Base-by-base conservation (phyloP, 2,113 vertebrate genomes). In the Prunella fulvescens region DNA sequence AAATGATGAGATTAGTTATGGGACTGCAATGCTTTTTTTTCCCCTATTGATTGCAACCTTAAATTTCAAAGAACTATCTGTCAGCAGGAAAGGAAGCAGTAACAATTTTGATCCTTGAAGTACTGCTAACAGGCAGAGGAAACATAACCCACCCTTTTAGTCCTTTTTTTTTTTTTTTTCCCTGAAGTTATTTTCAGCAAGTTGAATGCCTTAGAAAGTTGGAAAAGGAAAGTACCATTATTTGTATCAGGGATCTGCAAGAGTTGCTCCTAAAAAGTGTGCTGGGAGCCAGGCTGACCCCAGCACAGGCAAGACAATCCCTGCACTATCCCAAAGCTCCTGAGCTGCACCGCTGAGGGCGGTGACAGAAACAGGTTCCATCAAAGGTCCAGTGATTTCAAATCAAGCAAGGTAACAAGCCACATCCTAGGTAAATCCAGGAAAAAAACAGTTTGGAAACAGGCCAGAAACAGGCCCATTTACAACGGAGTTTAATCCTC, bases 401-500 rank as follows among this genome's bases (percentile, higher is more conserved):
- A 3, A 8, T 40, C 10, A 88, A 78, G 22, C 11, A 62, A 86
- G 10, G 12, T 69, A 53, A 33, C 4, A 69, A 84, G 11, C 18
- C 19, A 54, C 6, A 5, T 23, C 22, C 24, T 47, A 12, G 12
- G 3, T 56, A 56, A 82, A 4, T 24, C 35, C 35, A 65, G 37
- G 23, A 89, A 86, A 74, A 69, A 3, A 58, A 12, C 17, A 35
- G 19, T 56, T 73, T 70, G 39, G 26, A 73, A 66, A 51, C 12
- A 69, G 29, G 25, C 4, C 14, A 17, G 31, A 53, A 24, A 17
- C 19, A 77, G 29, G 15, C 19, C 28, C 10, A 25, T 4, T 10
- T 86, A 22, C 0, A 7, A 15, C 0, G 4, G 10, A 23, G 9
- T 29, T 65, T n/a, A 64, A 14, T 24, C 25, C 33, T 31, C 3